Evolutionary conservation across 2,888 invertebrate genomes (phyloP), one percentile per base, ranked within the genome.

Genomic region (Xanthia icteritia): DNA sequence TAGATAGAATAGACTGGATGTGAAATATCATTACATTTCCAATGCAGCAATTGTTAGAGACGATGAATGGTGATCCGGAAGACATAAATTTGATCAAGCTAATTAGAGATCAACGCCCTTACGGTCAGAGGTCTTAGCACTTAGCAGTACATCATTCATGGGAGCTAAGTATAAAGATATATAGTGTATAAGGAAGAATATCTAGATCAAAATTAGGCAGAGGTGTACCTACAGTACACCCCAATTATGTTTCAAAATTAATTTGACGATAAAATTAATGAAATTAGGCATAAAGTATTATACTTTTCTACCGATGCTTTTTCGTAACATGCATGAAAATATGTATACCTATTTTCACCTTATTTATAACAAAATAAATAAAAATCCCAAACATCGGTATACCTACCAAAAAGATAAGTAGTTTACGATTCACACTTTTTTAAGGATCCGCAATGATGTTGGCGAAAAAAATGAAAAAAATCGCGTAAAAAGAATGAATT

Each of bases 21-120:
- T 58, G 56, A 36, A 61, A 48, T 63, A 31, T 31, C 31, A 31
- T 31, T 17, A 51, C 36, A 36, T 58, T 42, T 67, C 31, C 54
- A 81, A 69, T 74, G 63, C 27, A 69, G 23, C 36, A 36, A 78
- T 74, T 65, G 56, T 75, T 51, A 63, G 61, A n/a, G 15, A 63
- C 42, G 73, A 73, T 45, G 70, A 45, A 64, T 56, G 42, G 31
- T 54, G 76, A 76, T 85, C 82, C 74, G 74, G 85, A 85, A 84
- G 78, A 69, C 65, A 65, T 74, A 31, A 82, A 85, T 85, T n/a
- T 84, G 78, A 82, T 84, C n/a, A 42, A 64, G 61, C 27, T 85
- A 85, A 85, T 85, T 66, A 72, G 82, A 78, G 85, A 78, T 85
- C 83, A 85, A 85, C 83, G 85, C 68, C 71, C 85, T 71, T 23